These are phyloP conservation scores for Myanophis thanlyinensis DNA, from an alignment of 2,113 vertebrate species.

Conservation along the genomic window DNA sequence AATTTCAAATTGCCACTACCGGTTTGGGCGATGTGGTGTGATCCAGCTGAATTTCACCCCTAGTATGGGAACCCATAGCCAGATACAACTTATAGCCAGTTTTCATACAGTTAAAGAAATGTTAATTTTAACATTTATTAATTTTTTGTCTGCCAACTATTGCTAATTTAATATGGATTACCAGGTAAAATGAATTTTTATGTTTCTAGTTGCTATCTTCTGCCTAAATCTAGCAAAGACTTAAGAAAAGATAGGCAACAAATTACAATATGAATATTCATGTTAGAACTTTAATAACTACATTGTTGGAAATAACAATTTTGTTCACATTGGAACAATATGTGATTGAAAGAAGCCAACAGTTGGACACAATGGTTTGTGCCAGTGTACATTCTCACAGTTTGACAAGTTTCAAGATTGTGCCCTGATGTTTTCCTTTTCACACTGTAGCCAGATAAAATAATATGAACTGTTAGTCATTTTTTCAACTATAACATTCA, in stretches of 20 bases:
- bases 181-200: background rate
- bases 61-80: background rate
- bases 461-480: conserved; percentile 12
- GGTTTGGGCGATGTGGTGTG: no score
- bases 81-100: background rate
- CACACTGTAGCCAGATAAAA: conserved; percentile 13
- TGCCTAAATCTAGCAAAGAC: background rate
- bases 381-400: conserved; percentile 8
- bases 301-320: background rate
- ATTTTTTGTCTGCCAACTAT: background rate
- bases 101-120: background rate
- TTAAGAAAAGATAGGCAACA: background rate
- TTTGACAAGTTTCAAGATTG: background rate
- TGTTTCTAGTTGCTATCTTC: background rate
- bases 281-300: background rate
- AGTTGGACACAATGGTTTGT: background rate
- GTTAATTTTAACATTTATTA: no score
- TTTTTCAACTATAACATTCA: conserved; percentile 22
- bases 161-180: background rate
- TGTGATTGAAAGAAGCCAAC: background rate
- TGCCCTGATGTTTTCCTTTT: conserved; percentile 26
- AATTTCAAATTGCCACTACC: no score
- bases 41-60: no score
- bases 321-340: background rate
- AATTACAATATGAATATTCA: background rate